Percentiles rank a stretch among this genome's conserved stretches.
Evolutionary conservation across 2,113 vertebrate species (phyloP).

Genomic region (Gnathonemus echidnorhynchus): DNA sequence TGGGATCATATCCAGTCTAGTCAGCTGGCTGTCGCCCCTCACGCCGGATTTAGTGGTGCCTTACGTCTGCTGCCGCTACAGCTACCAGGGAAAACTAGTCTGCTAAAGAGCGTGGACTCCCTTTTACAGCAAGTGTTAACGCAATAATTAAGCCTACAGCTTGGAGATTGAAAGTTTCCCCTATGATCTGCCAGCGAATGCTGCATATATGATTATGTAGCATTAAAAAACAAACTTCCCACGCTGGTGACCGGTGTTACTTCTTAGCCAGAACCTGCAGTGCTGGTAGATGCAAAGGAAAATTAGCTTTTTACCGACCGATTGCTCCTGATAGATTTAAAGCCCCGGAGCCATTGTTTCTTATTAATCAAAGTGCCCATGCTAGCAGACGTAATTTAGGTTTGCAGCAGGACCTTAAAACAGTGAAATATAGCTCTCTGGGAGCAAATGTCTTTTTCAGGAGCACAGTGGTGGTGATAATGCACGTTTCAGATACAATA

Average conservation of each 20-base stretch:
- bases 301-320: not conserved
- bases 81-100: not conserved
- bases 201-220: not conserved
- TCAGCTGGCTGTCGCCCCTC: not conserved
- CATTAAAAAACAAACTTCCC: not conserved
- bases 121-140: not conserved
- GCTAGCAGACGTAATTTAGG: not conserved
- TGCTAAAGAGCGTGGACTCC: not conserved
- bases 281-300: not conserved
- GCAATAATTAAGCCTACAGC: not conserved
- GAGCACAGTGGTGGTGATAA: not conserved
- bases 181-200: not conserved
- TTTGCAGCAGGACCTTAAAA: not conserved
- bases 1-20: not conserved
- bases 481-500: not conserved
- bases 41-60: not conserved
- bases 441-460: not conserved
- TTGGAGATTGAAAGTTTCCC: not conserved
- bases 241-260: not conserved
- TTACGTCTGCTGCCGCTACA: not conserved
- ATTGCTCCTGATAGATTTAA: not conserved
- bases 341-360: not conserved
- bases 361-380: not conserved
- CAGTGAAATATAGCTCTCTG: not conserved
- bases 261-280: not conserved